Base-by-base conservation (phyloP, 2,113 vertebrate genomes). In the Cacatua alba region DNA sequence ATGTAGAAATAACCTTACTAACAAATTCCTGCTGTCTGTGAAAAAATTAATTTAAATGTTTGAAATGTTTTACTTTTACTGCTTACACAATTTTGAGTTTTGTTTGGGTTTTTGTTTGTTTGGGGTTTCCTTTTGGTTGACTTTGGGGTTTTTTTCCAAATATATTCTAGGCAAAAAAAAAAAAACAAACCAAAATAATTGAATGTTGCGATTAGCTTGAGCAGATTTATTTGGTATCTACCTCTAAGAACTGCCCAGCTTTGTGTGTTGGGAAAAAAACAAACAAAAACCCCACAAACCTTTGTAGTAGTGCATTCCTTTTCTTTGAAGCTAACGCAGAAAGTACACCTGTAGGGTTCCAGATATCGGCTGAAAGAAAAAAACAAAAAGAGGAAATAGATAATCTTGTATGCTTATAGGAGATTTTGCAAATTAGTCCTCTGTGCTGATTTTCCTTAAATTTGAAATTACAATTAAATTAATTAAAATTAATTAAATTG, bases 231-330 rank as follows among this genome's bases (percentile, higher is more conserved):
- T 77, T 65, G 43, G 8, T 43, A 49, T 78, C 43, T 80, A 41
- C 25, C 39, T 63, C 60, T 62, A 53, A 90, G 43, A 35, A 43
- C 28, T 92, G 24, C 17, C 35, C 51, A 68, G 39, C 20, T 78
- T 55, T 82, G 18, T 41, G 46, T 19, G 4, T 33, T 23, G 55
- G 33, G 33, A n/a, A 23, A 9, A 57, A n/a, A n/a, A 0, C 9
- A 7, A 15, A 9, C 9, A 6, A 43, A 15, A 62, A 3, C 1
- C 0, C 20, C 62, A 1, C 4, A 57, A 26, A 6, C 3, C 25
- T 91, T 76, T 82, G 43, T 69, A 46, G 15, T 26, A 49, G 12
- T 11, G 4, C n/a, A 33, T 87, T 87, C 3, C 6, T 78, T 86
- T 91, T 49, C 69, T 79, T 82, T 86, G 62, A 89, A 52, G 37